Conservation (phyloP, 1,140 invertebrate species). For the Schlechtendalia chinensis region DNA sequence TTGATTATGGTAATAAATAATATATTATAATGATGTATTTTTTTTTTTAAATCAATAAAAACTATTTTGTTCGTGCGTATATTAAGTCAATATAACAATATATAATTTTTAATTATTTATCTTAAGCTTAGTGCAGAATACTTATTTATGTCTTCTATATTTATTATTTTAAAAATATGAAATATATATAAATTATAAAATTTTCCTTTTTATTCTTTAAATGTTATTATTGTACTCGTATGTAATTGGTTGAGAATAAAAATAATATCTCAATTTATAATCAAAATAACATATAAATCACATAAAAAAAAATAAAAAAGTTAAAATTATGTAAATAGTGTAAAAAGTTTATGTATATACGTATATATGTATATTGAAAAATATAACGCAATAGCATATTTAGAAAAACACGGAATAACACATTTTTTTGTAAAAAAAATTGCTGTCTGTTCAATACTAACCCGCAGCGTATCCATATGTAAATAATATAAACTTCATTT, state of each 20-base stretch:
- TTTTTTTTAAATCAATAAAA: not conserved
- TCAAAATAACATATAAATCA: no score
- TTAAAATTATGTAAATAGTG: no score
- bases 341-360: no score
- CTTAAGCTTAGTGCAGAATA: not conserved
- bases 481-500: not conserved
- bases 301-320: no score
- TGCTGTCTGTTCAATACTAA: no score
- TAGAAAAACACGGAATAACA: no score
- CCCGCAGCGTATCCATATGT: not conserved
- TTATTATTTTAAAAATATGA: not conserved
- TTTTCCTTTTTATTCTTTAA: slow-evolving; percentile 3
- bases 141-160: not conserved
- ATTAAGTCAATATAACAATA: not conserved
- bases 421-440: no score
- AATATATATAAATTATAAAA: slow-evolving; percentile 6
- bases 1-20: not conserved
- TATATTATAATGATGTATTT: not conserved
- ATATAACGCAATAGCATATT: no score
- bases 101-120: not conserved
- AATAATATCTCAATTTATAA: not conserved
- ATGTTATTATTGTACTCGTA: no score
- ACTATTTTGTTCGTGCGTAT: not conserved
- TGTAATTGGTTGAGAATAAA: not conserved
- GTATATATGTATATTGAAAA: no score